These are phyloP conservation scores for Mythimna ferrago DNA, from an alignment of 2,888 invertebrate species.

Conservation along the genomic window DNA sequence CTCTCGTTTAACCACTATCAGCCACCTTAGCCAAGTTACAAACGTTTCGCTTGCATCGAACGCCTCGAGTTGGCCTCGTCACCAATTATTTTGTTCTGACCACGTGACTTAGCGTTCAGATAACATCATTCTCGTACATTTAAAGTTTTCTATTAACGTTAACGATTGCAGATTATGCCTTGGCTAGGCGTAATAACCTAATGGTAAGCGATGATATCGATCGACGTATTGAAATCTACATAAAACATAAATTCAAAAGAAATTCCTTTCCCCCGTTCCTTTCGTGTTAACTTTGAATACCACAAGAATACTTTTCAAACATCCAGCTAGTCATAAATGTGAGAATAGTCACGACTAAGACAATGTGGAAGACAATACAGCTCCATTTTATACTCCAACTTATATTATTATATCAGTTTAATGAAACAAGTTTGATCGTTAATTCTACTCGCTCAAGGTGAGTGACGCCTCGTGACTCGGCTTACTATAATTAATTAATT, in stretches of 20 bases:
- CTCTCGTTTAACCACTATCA: no score
- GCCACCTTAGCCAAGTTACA: no score
- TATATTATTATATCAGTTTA: conserved; percentile 47
- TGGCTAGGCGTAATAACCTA: no score
- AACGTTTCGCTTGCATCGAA: no score
- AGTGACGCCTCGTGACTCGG: conserved; percentile 26
- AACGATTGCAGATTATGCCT: no score
- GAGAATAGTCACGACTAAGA: conserved; percentile 13
- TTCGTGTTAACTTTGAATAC: neutral
- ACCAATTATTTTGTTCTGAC: no score
- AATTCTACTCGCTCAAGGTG: conserved; percentile 43
- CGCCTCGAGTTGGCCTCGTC: no score
- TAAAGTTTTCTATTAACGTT: no score
- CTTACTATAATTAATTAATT: conserved; percentile 48
- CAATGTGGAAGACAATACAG: conserved; percentile 17
- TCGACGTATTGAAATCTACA: neutral
- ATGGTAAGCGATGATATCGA: no score
- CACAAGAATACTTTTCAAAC: conserved; percentile 1
- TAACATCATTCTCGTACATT: no score
- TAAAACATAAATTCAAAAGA: neutral
- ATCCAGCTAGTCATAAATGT: conserved; percentile 16
- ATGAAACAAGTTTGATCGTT: conserved; percentile 57
- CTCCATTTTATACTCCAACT: conserved; percentile 42
- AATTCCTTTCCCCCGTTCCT: neutral
- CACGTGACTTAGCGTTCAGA: no score